Percentiles rank a stretch among this genome's conserved stretches.
Conservation (phyloP, 2,888 invertebrate species). For the Hypomecis punctinalis region DNA sequence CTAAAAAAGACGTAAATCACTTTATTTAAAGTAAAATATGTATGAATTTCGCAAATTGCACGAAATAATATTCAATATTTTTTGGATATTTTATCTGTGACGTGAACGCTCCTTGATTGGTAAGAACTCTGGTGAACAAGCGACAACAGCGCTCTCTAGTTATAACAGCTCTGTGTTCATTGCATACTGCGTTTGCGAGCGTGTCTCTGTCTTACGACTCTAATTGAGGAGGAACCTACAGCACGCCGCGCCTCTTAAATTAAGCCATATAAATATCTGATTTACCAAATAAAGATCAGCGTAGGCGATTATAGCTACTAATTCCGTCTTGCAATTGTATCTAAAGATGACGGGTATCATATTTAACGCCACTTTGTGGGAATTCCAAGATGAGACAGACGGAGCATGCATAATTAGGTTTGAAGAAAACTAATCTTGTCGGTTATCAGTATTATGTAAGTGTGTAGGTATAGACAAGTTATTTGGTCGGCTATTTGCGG, state of each 20-base stretch:
- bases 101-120: too few species aligned
- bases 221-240: conserved; percentile 10
- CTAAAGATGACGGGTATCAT: conserved; percentile 39
- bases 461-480: conserved; percentile 6
- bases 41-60: too few species aligned
- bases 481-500: conserved; percentile 2
- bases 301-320: conserved; percentile 40
- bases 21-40: too few species aligned
- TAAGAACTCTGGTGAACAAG: too few species aligned
- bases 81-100: too few species aligned
- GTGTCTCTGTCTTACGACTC: conserved; percentile 12
- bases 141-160: too few species aligned
- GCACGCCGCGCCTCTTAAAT: conserved; percentile 11
- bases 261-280: conserved; percentile 26
- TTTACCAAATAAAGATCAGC: conserved; percentile 34
- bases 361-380: conserved; percentile 36
- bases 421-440: conserved; percentile 25
- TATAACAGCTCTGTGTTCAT: too few species aligned
- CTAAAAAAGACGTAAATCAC: too few species aligned
- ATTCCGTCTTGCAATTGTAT: conserved; percentile 33
- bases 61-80: too few species aligned
- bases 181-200: conserved; percentile 9
- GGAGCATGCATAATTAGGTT: conserved; percentile 27
- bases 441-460: conserved; percentile 10
- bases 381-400: conserved; percentile 36